phyloP scores from a whole-genome alignment of 2,797 vertebrate species.

The Spheniscus humboldti region DNA sequence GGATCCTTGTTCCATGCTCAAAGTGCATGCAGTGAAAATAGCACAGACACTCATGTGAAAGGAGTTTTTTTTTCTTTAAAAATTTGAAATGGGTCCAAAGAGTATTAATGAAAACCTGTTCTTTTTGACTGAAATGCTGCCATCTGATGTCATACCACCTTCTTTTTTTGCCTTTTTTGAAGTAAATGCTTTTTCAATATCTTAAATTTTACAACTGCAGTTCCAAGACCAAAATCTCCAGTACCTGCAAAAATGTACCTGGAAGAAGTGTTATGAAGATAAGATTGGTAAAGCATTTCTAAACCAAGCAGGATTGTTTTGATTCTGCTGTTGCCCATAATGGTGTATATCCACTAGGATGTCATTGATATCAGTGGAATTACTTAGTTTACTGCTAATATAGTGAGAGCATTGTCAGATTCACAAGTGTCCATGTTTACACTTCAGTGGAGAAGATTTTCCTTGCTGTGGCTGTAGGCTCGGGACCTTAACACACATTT shows the following conservation, averaged over 20 bases:
- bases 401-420: neutral
- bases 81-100: neutral
- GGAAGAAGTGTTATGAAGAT: neutral
- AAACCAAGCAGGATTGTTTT: neutral
- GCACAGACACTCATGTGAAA: neutral
- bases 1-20: neutral
- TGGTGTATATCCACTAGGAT: neutral
- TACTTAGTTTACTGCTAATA: neutral
- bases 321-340: neutral
- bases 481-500: neutral
- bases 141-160: neutral
- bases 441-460: neutral
- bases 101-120: neutral
- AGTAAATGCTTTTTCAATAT: neutral
- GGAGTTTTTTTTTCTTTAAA: neutral
- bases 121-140: neutral
- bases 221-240: neutral
- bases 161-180: neutral
- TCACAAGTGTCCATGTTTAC: neutral
- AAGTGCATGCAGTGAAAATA: neutral
- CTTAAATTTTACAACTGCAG: neutral
- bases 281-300: neutral
- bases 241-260: neutral
- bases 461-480: neutral
- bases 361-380: neutral